Evolutionary conservation across 1,140 invertebrate genomes (phyloP), one percentile per base, ranked within the genome.

Genomic region (Pemphigus obesinymphae): DNA sequence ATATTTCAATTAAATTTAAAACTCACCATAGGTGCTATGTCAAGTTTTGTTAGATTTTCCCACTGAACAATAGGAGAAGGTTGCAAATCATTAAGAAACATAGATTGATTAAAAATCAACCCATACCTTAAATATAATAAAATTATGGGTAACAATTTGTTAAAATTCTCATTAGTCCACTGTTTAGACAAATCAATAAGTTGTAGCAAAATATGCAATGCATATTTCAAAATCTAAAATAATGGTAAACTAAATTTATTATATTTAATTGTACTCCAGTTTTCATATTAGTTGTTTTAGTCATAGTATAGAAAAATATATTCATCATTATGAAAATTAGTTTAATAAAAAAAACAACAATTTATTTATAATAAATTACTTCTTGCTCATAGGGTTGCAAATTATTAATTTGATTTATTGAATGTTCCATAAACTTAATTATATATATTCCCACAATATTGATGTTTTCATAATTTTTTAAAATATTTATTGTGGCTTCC

Each of bases 41-140:
- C 55, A 3, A 80, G 37, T 43, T 23, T 58, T 80, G 76, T 63
- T 31, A 23, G 37, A 29, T 55, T 61, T 80, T 80, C 76, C 76
- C 76, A 80, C 29, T 80, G 76, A 13, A 80, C 76, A 13, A 80
- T 63, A 31, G 76, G 76, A 45, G 76, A 80, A 0, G 76, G 76
- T 80, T 63, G 53, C 40, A 80, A 80, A 80, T 80, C 8, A 29
- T 61, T 45, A 40, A 43, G n/a, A 43, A 80, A 29, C 20, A 43
- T 43, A 15, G 55, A 61, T 29, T 45, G 37, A 61, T 80, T 29
- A 61, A 50, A 80, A 40, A 80, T 43, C 37, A 80, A 80, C 37
- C 76, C 76, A 80, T 45, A 80, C 31, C 76, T 37, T 45, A 80
- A 80, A 61, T 80, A 80, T 45, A 80, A 5, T 43, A 80, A 80